Percentiles rank a stretch among this genome's conserved stretches.
phyloP scores from a whole-genome alignment of 53 echinoderm and acorn worm species.

The Paracentrotus lividus region DNA sequence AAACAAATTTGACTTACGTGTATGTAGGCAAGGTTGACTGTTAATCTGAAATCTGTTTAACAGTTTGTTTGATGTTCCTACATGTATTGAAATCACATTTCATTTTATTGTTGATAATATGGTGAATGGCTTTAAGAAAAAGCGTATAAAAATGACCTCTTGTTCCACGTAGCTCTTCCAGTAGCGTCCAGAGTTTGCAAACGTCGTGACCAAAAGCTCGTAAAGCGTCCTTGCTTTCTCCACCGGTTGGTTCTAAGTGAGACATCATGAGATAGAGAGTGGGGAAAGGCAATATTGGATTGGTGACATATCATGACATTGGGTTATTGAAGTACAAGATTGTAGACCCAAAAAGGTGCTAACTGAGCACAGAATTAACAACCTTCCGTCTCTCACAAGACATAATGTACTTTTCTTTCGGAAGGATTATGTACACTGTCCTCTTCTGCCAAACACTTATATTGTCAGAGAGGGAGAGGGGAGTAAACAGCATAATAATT shows the following conservation, averaged over 20 bases:
- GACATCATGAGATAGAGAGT: slow-evolving; percentile 27
- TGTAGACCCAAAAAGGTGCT: no score
- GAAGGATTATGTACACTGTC: not conserved
- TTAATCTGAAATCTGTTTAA: no score
- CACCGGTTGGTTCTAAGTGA: slow-evolving; percentile 88
- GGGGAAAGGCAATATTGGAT: slow-evolving; percentile 1
- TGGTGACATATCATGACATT: not conserved
- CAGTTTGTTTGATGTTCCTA: no score
- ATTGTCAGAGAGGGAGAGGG: not conserved
- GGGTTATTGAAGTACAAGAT: not conserved
- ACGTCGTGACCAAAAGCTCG: slow-evolving; percentile 87
- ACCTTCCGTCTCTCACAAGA: no score
- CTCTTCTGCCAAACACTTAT: not conserved
- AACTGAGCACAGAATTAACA: no score
- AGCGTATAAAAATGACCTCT: slow-evolving; percentile 80
- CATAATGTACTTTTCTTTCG: not conserved
- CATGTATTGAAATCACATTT: no score
- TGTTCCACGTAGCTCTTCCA: slow-evolving; percentile 99
- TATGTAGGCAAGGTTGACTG: no score
- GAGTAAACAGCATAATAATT: not conserved
- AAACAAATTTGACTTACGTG: no score
- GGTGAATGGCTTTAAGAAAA: not conserved
- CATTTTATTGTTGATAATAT: no score
- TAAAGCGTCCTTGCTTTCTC: slow-evolving; percentile 97
- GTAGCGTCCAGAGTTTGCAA: slow-evolving; percentile 97